A percentile compares a stretch with the other conserved stretches of the same genome.
These are phyloP conservation scores for Zoroaster sp. DNA, from an alignment of 53 echinoderm and acorn worm genomes.

Conservation along the genomic window DNA sequence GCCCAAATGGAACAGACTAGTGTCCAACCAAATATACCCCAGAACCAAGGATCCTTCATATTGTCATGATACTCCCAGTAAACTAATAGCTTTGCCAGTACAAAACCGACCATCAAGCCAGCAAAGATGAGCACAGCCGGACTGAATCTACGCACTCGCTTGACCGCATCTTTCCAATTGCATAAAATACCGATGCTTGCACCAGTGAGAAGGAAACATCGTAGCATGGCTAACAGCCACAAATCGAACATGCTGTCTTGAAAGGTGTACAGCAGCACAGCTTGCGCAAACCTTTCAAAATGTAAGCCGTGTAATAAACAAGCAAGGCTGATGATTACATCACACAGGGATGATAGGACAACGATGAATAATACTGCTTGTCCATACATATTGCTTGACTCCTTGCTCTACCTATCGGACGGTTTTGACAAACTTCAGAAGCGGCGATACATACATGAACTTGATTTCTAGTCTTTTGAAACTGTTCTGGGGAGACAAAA, in stretches of 20 bases:
- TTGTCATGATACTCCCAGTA: constrained; percentile 59
- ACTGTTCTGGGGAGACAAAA: not conserved
- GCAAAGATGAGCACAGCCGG: not conserved
- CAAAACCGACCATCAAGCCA: constrained; percentile 23
- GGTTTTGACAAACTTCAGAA: not conserved
- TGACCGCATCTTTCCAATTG: constrained; percentile 41
- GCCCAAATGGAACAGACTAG: constrained; percentile 29
- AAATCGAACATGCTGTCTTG: constrained; percentile 34
- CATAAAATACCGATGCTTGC: constrained; percentile 27
- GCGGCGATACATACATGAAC: not conserved
- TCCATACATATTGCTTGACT: not conserved
- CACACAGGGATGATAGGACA: not conserved
- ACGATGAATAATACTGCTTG: not conserved
- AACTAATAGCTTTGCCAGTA: constrained; percentile 58
- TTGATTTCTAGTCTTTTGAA: not conserved
- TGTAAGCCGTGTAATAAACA: not conserved
- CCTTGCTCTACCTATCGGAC: not conserved
- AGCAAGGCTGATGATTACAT: not conserved
- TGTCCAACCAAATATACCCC: constrained; percentile 62
- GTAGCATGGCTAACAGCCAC: constrained; percentile 21
- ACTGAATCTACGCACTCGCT: constrained; percentile 7
- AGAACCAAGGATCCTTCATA: constrained; percentile 66
- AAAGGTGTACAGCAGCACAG: constrained; percentile 21
- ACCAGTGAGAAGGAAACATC: constrained; percentile 40
- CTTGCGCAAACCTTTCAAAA: not conserved